A percentile compares a stretch with the other conserved stretches of the same genome.
phyloP scores from a whole-genome alignment of 2,888 invertebrate species.

The Idaea straminata region DNA sequence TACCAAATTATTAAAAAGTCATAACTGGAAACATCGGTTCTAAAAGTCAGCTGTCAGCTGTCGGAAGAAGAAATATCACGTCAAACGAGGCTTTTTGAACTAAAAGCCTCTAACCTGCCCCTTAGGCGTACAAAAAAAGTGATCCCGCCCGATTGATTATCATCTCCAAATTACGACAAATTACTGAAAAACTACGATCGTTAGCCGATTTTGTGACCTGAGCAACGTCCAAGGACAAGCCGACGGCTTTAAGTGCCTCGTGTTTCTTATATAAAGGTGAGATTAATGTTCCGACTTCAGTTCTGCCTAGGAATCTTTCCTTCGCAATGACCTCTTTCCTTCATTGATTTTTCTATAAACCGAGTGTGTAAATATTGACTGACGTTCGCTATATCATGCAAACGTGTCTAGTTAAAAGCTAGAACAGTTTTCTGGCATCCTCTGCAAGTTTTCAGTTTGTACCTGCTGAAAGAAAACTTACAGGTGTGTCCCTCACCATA shows the following conservation, averaged over 20 bases:
- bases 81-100: neutral
- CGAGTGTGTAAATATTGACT: conserved; percentile 47
- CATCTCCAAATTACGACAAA: conserved; percentile 3
- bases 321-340: conserved; percentile 17
- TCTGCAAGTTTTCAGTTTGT: conserved; percentile 9
- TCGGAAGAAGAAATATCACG: neutral
- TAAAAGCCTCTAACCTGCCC: neutral
- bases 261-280: conserved; percentile 15
- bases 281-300: conserved; percentile 8
- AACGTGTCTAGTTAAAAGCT: neutral
- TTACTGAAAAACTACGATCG: conserved; percentile 28
- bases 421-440: neutral
- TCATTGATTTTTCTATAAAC: conserved; percentile 68
- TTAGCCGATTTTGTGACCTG: conserved; percentile 35
- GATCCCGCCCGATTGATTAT: neutral
- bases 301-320: conserved; percentile 14
- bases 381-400: conserved; percentile 5
- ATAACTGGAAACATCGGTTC: no score
- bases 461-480: conserved; percentile 11
- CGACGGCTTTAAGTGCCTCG: conserved; percentile 10
- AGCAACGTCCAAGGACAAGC: conserved; percentile 47
- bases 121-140: neutral
- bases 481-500: conserved; percentile 19
- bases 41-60: neutral
- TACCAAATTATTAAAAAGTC: no score